Evolutionary conservation across 2,113 vertebrate genomes (phyloP), one percentile per base, ranked within the genome.

Genomic region (Sterna hirundo): DNA sequence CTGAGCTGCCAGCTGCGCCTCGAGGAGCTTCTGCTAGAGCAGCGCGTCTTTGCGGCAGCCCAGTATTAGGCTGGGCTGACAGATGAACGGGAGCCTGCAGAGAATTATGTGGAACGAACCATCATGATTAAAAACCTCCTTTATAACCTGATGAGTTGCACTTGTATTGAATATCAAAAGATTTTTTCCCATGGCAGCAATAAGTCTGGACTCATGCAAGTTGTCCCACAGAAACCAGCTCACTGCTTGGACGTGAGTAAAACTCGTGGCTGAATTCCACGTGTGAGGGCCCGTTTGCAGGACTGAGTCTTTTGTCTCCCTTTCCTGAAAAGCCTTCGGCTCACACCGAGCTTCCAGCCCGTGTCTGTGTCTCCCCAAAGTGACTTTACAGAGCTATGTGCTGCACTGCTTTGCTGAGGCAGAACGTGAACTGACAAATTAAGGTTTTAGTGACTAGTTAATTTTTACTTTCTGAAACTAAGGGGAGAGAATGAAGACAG

Each of bases 401-500:
- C 26, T 80, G 42, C 51, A 42, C 21, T 36, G 57, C 61, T 72
- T 71, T 84, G 83, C 61, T 86, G 69, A 91, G 74, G 57, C 19
- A 95, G 77, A 91, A 84, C 1, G 0, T 15, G n/a, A 87, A 85
- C 49, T 77, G 86, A 86, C 46, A 95, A 86, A 91, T 76, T 79
- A 69, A 93, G 44, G 57, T 86, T 55, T 91, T 84, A 76, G n/a
- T 82, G 90, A 93, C 61, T 72, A 84, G 72, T 52, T 93, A 92
- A 82, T 85, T 94, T 92, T 94, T 87, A 61, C 34, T 87, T 94
- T 94, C 61, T 87, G 76, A 72, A 93, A 54, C 30, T 64, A 81
- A 85, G 47, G 22, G 13, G 44, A 75, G 26, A 55, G 72, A 86
- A 88, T 68, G 57, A 81, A 88, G 69, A 89, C 57, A 89, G 23